Evolutionary conservation across 2,888 invertebrate species (phyloP), one percentile per base, ranked within the genome.

Genomic region (Drosophila picticornis): DNA sequence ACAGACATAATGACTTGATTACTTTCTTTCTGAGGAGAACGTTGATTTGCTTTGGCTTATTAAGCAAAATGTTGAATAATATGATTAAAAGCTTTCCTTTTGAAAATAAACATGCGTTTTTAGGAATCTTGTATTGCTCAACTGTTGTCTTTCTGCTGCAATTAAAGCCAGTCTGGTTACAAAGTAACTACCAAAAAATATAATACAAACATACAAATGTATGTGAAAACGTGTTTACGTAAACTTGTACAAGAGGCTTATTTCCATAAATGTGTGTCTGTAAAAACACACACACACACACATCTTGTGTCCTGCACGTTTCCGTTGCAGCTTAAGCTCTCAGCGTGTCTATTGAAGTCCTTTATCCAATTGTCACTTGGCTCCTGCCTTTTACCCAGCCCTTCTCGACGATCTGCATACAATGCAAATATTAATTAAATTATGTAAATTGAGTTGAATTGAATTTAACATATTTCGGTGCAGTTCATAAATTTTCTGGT

Each of bases 401-500:
- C 32, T 1, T 19, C 11, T 11, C 13, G 32, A 3, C 31, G 22
- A 25, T 7, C 43, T 29, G 50, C 19, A 25, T 6, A 67, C 56
- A 69, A 72, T 58, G 27, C 68, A 60, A 65, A 56, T 57, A 74
- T 75, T 80, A 80, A 88, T 84, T 82, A 74, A 88, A 84, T 80
- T 84, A 80, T 84, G 85, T 80, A 80, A 84, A 88, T 84, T 77
- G 74, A 77, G 71, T 87, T 77, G 74, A 82, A 75, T 87, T 84
- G 80, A 77, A 80, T 84, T 65, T 40, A 59, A 55, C 80, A 77
- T 75, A 80, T 77, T 87, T 67, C 83, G 69, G 69, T 73, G 83
- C 72, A 82, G 80, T 77, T 87, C 73, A 88, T 82, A 84, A 82
- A 84, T 87, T 84, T 72, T n/a, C 48, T 67, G 65, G 64, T 72